Conservation (phyloP, 2,113 vertebrate genomes). For the Larimichthys crocea region DNA sequence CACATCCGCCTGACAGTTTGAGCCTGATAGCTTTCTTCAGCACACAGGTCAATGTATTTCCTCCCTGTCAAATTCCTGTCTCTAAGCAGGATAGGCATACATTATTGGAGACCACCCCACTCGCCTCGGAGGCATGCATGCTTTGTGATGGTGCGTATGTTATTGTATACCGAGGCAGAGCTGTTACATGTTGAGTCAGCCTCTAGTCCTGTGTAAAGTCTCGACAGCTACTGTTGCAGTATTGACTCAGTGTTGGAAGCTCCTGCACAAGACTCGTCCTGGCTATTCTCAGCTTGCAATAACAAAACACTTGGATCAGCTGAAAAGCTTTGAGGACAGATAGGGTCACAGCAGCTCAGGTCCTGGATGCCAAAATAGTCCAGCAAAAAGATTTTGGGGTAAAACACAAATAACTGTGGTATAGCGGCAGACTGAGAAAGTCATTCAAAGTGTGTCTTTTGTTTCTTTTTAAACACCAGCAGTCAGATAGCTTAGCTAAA, state of each 20-base stretch:
- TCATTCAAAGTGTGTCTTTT: not conserved
- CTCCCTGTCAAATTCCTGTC: slow-evolving; percentile 69
- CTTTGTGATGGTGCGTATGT: slow-evolving; percentile 71
- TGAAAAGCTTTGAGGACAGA: slow-evolving; percentile 56
- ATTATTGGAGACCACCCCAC: slow-evolving; percentile 57
- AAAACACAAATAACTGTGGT: not conserved
- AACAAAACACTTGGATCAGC: slow-evolving; percentile 61
- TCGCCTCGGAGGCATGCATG: not conserved
- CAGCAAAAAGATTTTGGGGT: not conserved
- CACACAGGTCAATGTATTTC: slow-evolving; percentile 44
- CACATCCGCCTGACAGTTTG: slow-evolving; percentile 48
- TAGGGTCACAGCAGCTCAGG: slow-evolving; percentile 31
- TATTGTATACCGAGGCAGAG: slow-evolving; percentile 65
- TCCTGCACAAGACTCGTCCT: slow-evolving; percentile 44
- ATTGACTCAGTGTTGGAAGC: slow-evolving; percentile 70
- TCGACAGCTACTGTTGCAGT: slow-evolving; percentile 73
- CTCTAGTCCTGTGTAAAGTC: slow-evolving; percentile 58
- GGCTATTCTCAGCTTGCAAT: slow-evolving; percentile 48
- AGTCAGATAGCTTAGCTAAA: too few species aligned
- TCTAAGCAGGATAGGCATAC: slow-evolving; percentile 69
- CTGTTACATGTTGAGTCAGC: slow-evolving; percentile 70
- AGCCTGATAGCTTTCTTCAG: slow-evolving; percentile 57
- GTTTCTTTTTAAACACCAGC: not conserved
- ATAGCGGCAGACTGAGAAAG: not conserved
- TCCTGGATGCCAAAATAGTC: not conserved